Evolutionary conservation across 1,140 invertebrate genomes (phyloP), one percentile per base, ranked within the genome.

Genomic region (Cheumatopsyche charites): DNA sequence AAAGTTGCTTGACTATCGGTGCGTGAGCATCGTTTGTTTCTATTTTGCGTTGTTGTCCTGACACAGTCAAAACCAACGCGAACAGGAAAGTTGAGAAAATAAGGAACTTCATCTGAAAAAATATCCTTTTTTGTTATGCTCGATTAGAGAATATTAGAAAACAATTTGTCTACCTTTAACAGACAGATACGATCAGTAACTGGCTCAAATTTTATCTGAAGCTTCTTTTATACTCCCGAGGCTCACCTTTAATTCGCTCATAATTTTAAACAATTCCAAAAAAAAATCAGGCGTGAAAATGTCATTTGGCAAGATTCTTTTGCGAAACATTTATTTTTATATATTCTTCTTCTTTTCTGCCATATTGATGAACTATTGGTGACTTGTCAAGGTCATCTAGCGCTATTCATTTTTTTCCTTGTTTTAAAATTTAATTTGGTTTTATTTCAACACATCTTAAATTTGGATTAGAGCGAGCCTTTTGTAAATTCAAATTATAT

Each of bases 1-100:
- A 71, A 6, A 80, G 78, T 66, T 83, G 81, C 12, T 73, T 79
- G 6, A 83, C 15, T 65, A 85, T 84, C 49, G 80, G 71, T 13
- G 80, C 79, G 5, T 74, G 47, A 0, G 77, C 71, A 36, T 78
- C 77, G 1, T 41, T n/a, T n/a, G n/a, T n/a, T n/a, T 36, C 29
- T 36, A 55, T 12, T 65, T 67, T 19, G 42, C 13, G 11, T 70
- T 36, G 29, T 4, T 36, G n/a, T 23, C 70, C 67, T 7, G 67
- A 70, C 1, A 71, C 72, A 36, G 42, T 74, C 72, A 26, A 55
- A 68, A 15, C 62, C 4, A 62, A 26, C 36, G 45, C 72, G 21
- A 70, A 26, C 26, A 62, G 11, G 9, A 69, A 17, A 52, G 26
- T 45, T 1, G 36, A 25, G 9, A 13, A 41, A 2, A 70, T 17